Base-by-base conservation (phyloP, 2,888 invertebrate species). In the Sturmia bella region DNA sequence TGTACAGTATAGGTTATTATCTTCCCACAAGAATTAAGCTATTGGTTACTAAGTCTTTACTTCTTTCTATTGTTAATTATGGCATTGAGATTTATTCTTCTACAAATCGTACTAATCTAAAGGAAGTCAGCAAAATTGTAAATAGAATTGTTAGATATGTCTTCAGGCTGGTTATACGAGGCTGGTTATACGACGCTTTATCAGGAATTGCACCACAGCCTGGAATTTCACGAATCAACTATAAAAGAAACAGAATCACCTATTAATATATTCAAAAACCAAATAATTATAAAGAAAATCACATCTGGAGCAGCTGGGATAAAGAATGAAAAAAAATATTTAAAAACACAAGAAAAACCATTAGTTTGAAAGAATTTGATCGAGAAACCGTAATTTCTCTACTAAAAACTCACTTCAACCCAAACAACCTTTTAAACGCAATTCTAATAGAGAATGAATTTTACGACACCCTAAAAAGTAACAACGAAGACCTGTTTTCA, bases 201-300 rank as follows among this genome's bases (percentile, higher is more conserved):
- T 79, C 79, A 9, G 6, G 79, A 27, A 79, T 79, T 17, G 57
- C 66, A 24, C 57, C 12, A 7, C 43, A 69, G 56, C 50, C 48
- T 17, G 1, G 77, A 77, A 69, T 37, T 41, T 3, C 21, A 41
- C 56, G 24, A 39, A 68, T 24, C 19, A 37, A 61, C 17, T 17
- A 50, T 76, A n/a, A n/a, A n/a, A n/a, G n/a, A n/a, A 76, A 69
- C 59, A 43, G 43, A 43, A 43, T 43, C 43, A 43, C 43, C n/a
- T 43, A 43, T 43, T 24, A 37, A 68, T 15, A 61, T 43, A 19
- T n/a, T n/a, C n/a, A n/a, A n/a, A n/a, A n/a, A n/a, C n/a, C n/a
- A n/a, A n/a, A n/a, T n/a, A 12, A 41, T 68, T 15, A 73, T 73
- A 48, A 72, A 59, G 19, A 73, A 73, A n/a, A 43, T 21, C 11